Percentiles rank a stretch among this genome's conserved stretches.
phyloP scores from a whole-genome alignment of 2,113 vertebrate species.

The Takifugu flavidus region DNA sequence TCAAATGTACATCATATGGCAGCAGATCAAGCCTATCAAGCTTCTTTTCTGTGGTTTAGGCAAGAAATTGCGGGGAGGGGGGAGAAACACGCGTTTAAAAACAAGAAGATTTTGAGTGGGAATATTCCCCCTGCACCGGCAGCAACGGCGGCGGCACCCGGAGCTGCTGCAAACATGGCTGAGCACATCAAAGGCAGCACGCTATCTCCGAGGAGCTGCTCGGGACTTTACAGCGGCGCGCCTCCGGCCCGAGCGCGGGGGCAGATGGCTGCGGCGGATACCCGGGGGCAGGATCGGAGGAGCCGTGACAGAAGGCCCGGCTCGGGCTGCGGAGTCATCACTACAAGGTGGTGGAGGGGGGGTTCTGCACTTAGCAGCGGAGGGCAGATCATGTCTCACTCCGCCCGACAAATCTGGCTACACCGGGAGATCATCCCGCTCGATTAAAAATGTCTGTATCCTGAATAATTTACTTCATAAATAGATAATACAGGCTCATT shows the following conservation, averaged over 20 bases:
- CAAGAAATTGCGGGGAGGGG: neutral
- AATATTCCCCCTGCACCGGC: neutral
- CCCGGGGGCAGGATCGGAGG: slow-evolving; percentile 50
- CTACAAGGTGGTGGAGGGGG: neutral
- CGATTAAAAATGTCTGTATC: slow-evolving; percentile 59
- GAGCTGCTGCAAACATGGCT: slow-evolving; percentile 66
- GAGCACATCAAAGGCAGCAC: slow-evolving; percentile 75
- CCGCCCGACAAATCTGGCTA: slow-evolving; percentile 21
- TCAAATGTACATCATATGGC: too few species aligned
- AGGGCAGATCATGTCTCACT: slow-evolving; percentile 6
- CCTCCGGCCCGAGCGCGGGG: slow-evolving; percentile 54
- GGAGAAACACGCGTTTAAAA: neutral
- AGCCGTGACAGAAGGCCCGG: slow-evolving; percentile 24
- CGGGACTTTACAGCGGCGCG: slow-evolving; percentile 69
- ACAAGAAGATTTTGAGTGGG: slow-evolving; percentile 29
- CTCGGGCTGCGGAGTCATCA: slow-evolving; percentile 26
- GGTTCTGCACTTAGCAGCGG: neutral
- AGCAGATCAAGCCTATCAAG: too few species aligned
- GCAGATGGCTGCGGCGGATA: slow-evolving; percentile 35
- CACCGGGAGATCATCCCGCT: slow-evolving; percentile 12
- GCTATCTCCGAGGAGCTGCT: slow-evolving; percentile 71
- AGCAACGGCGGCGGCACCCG: slow-evolving; percentile 35
- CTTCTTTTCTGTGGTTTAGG: too few species aligned
- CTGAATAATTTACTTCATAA: slow-evolving; percentile 71
- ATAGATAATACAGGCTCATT: slow-evolving; percentile 69